These are phyloP conservation scores for Epinotia demarniana DNA, from an alignment of 2,888 invertebrate genomes.

Conservation along the genomic window DNA sequence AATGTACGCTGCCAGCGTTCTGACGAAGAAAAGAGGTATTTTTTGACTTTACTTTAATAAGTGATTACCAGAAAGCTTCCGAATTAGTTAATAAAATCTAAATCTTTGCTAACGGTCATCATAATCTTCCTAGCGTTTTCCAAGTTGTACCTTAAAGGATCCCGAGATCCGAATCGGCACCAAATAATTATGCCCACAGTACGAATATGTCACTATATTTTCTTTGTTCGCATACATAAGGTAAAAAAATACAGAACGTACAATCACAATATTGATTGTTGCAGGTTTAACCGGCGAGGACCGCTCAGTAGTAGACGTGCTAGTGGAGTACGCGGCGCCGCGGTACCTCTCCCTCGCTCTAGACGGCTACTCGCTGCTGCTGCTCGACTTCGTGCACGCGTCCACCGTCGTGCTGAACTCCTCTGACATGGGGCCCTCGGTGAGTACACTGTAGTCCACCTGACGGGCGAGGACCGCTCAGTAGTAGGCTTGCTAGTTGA, in stretches of 20 bases:
- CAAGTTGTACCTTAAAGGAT: too few species aligned
- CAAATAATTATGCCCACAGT: too few species aligned
- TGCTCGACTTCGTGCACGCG: conserved; percentile 95
- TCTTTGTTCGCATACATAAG: too few species aligned
- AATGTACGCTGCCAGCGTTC: conserved; percentile 28
- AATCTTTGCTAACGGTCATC: too few species aligned
- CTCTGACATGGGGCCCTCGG: conserved; percentile 87
- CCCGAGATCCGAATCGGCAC: too few species aligned
- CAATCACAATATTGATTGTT: neutral
- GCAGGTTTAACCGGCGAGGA: conserved; percentile 87
- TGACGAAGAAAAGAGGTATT: conserved; percentile 18
- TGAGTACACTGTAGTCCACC: conserved; percentile 52
- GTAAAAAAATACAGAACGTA: too few species aligned
- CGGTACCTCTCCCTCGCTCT: conserved; percentile 93
- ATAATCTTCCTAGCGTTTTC: too few species aligned
- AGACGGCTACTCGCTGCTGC: conserved; percentile 94
- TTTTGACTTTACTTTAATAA: neutral
- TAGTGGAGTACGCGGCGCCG: conserved; percentile 93
- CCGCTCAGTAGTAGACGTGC: conserved; percentile 90
- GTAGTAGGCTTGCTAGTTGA: too few species aligned
- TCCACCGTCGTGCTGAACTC: conserved; percentile 94
- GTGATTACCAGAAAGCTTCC: neutral
- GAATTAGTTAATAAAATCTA: too few species aligned
- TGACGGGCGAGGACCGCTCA: too few species aligned
- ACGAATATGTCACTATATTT: too few species aligned